Evolutionary conservation across 2,113 vertebrate genomes (phyloP).

Genomic region (Coregonus clupeaformis): DNA sequence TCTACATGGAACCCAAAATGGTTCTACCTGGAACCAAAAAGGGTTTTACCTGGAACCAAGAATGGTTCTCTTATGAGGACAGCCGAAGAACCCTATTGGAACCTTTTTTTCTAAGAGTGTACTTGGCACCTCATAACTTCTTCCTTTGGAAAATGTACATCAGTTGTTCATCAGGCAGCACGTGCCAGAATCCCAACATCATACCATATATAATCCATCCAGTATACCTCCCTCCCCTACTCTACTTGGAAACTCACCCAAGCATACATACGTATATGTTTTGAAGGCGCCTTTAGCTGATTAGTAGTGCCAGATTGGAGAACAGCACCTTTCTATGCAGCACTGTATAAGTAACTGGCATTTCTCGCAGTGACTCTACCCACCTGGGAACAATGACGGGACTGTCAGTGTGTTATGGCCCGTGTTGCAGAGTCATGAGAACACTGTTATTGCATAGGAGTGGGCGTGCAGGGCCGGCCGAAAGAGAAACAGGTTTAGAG

Average conservation of each 20-base stretch:
- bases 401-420: constrained; percentile 14
- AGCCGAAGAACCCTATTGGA: too few species aligned
- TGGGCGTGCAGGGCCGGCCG: neutral
- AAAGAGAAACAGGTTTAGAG: constrained; percentile 21
- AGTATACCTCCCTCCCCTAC: neutral
- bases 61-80: too few species aligned
- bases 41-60: too few species aligned
- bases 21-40: too few species aligned
- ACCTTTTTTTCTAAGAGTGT: too few species aligned
- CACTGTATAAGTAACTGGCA: constrained; percentile 22
- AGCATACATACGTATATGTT: constrained; percentile 10
- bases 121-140: neutral
- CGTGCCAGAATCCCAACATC: constrained; percentile 1
- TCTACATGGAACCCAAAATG: too few species aligned
- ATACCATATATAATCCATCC: neutral
- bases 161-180: neutral
- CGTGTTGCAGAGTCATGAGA: constrained; percentile 20
- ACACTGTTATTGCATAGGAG: constrained; percentile 11
- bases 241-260: constrained; percentile 5
- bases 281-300: constrained; percentile 1
- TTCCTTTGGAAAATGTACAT: neutral
- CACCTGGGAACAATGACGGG: constrained; percentile 41
- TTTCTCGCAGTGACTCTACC: constrained; percentile 22
- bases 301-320: neutral
- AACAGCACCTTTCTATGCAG: constrained; percentile 21